Evolutionary conservation across 2,888 invertebrate genomes (phyloP).

Genomic region (Polia nebulosa): DNA sequence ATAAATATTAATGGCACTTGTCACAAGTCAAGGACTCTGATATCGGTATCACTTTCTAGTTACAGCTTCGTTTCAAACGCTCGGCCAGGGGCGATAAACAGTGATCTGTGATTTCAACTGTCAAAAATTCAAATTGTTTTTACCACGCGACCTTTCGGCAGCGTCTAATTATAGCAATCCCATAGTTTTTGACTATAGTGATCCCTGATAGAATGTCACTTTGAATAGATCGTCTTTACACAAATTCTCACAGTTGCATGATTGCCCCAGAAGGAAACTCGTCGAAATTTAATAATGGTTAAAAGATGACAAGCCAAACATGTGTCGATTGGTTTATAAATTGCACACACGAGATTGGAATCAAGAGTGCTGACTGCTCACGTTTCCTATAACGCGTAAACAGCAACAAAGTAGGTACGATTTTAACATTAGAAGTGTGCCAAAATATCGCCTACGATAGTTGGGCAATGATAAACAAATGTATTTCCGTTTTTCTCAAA

Average conservation of each 20-base stretch:
- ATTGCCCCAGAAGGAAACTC: background rate
- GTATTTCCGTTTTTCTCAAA: conserved; percentile 27
- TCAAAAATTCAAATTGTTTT: background rate
- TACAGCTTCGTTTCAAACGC: background rate
- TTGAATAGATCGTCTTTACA: too few relatives aligned
- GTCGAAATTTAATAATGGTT: background rate
- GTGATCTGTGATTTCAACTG: too few relatives aligned
- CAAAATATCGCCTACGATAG: conserved; percentile 36
- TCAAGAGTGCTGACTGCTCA: conserved; percentile 3
- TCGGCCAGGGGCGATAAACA: too few relatives aligned
- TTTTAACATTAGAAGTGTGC: conserved; percentile 15
- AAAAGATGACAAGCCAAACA: conserved; percentile 4
- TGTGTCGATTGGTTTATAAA: conserved; percentile 5
- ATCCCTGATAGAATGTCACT: too few relatives aligned
- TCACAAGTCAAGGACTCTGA: background rate
- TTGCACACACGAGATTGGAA: conserved; percentile 21
- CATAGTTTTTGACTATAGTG: too few relatives aligned
- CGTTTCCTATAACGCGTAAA: conserved; percentile 33
- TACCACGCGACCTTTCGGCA: too few relatives aligned
- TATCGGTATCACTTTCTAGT: background rate
- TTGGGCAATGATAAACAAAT: conserved; percentile 1
- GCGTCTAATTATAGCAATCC: too few relatives aligned
- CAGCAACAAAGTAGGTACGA: background rate
- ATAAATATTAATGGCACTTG: conserved; percentile 10
- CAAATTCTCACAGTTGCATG: too few relatives aligned